Conservation (phyloP, 2,113 vertebrate species). For the Aplodontia rufa region DNA sequence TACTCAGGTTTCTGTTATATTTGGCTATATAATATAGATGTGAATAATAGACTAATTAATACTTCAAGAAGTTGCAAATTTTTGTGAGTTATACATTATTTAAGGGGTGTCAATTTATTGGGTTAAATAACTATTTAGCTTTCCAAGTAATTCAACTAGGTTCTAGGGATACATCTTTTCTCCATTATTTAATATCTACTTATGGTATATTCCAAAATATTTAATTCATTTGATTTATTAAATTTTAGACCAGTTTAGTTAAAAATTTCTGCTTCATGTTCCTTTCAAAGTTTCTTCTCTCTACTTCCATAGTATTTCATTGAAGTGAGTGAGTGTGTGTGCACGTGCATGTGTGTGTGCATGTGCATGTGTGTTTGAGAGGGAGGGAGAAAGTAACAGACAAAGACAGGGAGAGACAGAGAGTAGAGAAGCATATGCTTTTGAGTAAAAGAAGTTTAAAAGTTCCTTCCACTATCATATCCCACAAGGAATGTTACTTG, state of each 20-base stretch:
- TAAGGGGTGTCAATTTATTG: background rate
- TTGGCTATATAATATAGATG: background rate
- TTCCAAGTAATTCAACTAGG: background rate
- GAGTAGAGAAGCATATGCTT: background rate
- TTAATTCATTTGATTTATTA: background rate
- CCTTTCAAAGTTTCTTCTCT: background rate
- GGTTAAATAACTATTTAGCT: background rate
- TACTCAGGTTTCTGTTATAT: background rate
- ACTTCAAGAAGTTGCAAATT: background rate
- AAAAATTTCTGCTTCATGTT: background rate
- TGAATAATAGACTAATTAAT: background rate
- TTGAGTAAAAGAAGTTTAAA: background rate
- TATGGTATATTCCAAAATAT: background rate
- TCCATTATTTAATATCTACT: background rate
- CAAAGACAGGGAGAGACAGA: background rate
- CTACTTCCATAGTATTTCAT: background rate
- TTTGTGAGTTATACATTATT: background rate
- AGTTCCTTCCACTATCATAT: background rate
- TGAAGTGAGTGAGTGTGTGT: background rate
- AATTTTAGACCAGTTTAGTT: background rate
- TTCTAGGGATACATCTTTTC: background rate
- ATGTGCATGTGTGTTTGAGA: too few relatives aligned
- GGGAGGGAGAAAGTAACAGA: background rate
- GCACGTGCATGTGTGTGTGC: background rate
- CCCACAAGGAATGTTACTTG: background rate